Percentiles rank a stretch among this genome's conserved stretches.
phyloP scores from a whole-genome alignment of 2,888 invertebrate genomes.

The Pediacus dermestoides region DNA sequence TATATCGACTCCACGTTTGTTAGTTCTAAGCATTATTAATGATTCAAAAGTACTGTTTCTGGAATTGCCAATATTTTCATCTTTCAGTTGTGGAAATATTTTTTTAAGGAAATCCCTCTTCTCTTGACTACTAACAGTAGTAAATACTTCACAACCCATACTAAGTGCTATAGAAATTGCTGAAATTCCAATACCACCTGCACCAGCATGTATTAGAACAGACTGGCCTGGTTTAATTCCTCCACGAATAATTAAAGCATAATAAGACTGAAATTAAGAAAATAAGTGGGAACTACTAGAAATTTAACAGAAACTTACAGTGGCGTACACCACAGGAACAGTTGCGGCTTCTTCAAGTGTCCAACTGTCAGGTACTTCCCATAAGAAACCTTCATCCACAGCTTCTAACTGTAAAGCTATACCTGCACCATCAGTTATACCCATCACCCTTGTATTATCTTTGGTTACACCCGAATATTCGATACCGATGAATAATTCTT shows the following conservation, averaged over 20 bases:
- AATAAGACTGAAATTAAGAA: slow-evolving; percentile 33
- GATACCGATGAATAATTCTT: no score
- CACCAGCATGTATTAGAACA: slow-evolving; percentile 47
- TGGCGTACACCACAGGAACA: no score
- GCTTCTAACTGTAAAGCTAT: no score
- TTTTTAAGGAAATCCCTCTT: slow-evolving; percentile 80
- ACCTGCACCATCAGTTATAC: no score
- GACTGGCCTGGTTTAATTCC: slow-evolving; percentile 26
- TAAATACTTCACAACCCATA: slow-evolving; percentile 78
- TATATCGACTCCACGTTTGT: slow-evolving; percentile 85
- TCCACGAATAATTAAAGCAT: slow-evolving; percentile 27
- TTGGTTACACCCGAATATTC: no score
- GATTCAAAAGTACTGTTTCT: slow-evolving; percentile 85
- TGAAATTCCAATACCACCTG: slow-evolving; percentile 88
- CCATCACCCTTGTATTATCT: no score
- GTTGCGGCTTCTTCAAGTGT: no score
- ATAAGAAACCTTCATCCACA: no score
- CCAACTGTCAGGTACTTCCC: no score
- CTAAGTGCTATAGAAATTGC: slow-evolving; percentile 86
- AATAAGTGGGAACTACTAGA: no score
- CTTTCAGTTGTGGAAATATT: slow-evolving; percentile 75
- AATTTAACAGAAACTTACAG: no score
- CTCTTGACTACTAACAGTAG: slow-evolving; percentile 81
- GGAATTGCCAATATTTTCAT: slow-evolving; percentile 77
- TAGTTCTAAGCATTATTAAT: slow-evolving; percentile 72